Base-by-base conservation (phyloP, 2,797 vertebrate species). In the Leucoraja ocellata region DNA sequence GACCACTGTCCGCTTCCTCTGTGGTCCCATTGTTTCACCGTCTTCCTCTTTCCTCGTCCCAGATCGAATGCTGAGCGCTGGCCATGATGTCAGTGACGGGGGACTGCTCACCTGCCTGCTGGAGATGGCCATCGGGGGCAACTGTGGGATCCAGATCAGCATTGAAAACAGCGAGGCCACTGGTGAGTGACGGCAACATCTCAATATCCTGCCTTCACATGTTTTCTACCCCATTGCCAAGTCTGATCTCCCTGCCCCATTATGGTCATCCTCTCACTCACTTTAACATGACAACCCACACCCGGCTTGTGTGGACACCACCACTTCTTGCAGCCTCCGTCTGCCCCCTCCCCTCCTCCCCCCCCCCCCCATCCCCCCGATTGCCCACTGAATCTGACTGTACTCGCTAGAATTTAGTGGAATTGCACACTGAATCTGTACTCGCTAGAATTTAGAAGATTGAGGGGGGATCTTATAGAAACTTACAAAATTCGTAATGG, bases 71-170 rank as follows among this genome's bases (percentile, higher is more conserved):
- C 95, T 99, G 94, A 97, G 96, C 28, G 98, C 98, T 1, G 98
- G 98, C 39, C 98, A 99, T 21, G 98, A 99, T 93, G 96, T 99
- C 95, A 99, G 98, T 0, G 98, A 99, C 0, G 98, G 98, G 68
- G 98, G 98, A 4, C 97, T 98, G 13, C 94, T 99, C 94, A 96
- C 97, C 90, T 98, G 98, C 94, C 93, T 98, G 93, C 95, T 98
- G 36, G 98, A 99, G 95, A 98, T 98, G 98, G 98, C 98, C 1
- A 98, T 99, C 94, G 98, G 98, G 4, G 98, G 98, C 91, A 99
- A 99, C 94, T 97, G 96, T 93, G 98, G 98, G 1, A 95, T 98
- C 61, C 96, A 96, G 0, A 95, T 97, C 1, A 96, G 97, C 25
- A 65, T 98, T 3, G 36, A 1, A 0, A 94, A 94, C 0, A 71